Evolutionary conservation across 2,113 vertebrate species (phyloP).

Genomic region (Lonchura striata): DNA sequence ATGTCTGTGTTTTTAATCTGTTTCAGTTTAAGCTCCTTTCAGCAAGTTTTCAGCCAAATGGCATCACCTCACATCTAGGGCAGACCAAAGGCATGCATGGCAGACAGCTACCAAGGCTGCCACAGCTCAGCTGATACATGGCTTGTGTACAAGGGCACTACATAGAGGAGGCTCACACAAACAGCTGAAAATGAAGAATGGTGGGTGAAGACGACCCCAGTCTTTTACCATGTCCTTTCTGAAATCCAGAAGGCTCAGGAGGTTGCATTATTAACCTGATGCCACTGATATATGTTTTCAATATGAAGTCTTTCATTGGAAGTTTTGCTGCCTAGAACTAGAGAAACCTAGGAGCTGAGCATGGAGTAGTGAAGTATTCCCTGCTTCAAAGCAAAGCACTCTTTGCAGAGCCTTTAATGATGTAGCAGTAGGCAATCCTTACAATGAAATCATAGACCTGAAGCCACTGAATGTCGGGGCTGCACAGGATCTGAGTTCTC

Average conservation of each 20-base stretch:
- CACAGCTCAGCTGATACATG: background rate
- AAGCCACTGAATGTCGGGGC: background rate
- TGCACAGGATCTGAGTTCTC: background rate
- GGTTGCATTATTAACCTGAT: background rate
- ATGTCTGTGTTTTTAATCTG: background rate
- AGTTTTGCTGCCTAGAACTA: background rate
- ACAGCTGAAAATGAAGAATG: background rate
- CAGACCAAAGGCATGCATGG: background rate
- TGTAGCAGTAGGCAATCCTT: background rate
- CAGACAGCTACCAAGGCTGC: background rate
- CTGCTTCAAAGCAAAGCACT: background rate
- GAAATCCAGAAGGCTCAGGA: background rate
- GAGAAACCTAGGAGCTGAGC: background rate
- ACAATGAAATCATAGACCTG: background rate
- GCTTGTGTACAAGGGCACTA: background rate
- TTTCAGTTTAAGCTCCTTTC: constrained; percentile 5
- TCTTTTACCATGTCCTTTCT: background rate
- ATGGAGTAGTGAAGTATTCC: background rate
- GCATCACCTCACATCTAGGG: background rate
- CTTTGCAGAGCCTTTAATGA: background rate
- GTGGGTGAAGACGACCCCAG: background rate
- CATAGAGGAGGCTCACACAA: accelerated
- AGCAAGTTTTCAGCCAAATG: background rate
- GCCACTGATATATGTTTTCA: background rate
- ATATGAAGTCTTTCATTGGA: background rate